Base-by-base conservation (phyloP, 2,113 vertebrate genomes). In the Argyrosomus japonicus region DNA sequence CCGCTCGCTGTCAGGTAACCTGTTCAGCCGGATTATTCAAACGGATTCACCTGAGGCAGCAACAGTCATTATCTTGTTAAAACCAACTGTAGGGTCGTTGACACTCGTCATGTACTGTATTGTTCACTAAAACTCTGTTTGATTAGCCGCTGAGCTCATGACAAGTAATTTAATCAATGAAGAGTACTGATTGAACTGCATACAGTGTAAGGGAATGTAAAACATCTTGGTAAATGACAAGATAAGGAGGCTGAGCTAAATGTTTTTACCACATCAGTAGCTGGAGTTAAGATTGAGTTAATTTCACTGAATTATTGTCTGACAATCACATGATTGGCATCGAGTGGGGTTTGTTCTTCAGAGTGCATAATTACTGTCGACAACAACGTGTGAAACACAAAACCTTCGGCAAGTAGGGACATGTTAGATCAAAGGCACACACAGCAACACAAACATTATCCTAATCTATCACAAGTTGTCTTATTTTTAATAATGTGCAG, bases 11-110 rank as follows among this genome's bases (percentile, higher is more conserved):
- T 36, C 77, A 76, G 86, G 68, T 74, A 67, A 92, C 93, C 89
- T 82, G 92, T 82, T 79, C 29, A 64, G 91, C 93, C 36, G 72
- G 91, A 81, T 90, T 77, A 70, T 79, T 86, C 25, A 76, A 83
- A 40, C 40, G 6, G 82, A 87, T 88, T 19, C 48, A 79, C 94
- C 89, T 62, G 79, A 90, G 92, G 93, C 90, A 75, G 45, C 63
- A 90, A 93, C 93, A 87, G 93, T 85, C 89, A 68, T 51, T 25
- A 15, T 62, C 40, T 29, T 69, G 19, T 62, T 64, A 45, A 81
- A 73, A 63, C 23, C 45, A 79, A 83, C 81, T 2, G 32, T 2
- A 23, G 54, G 64, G 60, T 71, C 18, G 19, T 81, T 69, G 10
- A 45, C 53, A 82, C 32, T 17, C 32, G 68, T 10, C 40, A 25